phyloP scores from a whole-genome alignment of 2,888 invertebrate species.

The Leucophora obtusa region DNA sequence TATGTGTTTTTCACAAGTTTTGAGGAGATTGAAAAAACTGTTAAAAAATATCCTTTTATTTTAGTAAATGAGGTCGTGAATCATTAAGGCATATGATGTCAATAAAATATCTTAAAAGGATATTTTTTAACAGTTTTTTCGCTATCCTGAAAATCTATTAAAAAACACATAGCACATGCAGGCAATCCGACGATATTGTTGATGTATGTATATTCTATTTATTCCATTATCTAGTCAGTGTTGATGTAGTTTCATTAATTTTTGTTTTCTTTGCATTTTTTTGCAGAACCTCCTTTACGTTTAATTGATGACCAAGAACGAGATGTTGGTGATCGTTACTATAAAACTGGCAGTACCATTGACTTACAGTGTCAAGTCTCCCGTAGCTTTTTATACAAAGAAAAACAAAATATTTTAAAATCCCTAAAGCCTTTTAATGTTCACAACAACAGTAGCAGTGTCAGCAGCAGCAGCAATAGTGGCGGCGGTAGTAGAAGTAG shows the following conservation, averaged over 20 bases:
- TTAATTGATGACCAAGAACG: slow-evolving; percentile 86
- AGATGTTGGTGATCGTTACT: slow-evolving; percentile 85
- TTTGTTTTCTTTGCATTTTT: slow-evolving; percentile 11
- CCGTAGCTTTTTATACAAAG: slow-evolving; percentile 78
- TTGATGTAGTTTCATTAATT: background rate
- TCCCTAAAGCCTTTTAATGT: slow-evolving; percentile 65
- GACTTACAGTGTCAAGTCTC: slow-evolving; percentile 83
- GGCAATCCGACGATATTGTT: background rate
- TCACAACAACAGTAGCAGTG: slow-evolving; percentile 32
- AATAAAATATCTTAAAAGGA: too few relatives aligned
- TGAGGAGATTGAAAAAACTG: too few relatives aligned
- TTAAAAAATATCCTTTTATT: too few relatives aligned
- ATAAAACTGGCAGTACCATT: slow-evolving; percentile 86
- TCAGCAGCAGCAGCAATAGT: slow-evolving; percentile 20
- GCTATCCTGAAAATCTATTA: too few relatives aligned
- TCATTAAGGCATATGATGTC: too few relatives aligned
- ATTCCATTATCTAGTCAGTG: background rate
- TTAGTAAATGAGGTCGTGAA: too few relatives aligned
- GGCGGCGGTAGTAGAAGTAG: background rate
- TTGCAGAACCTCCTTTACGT: slow-evolving; percentile 84
- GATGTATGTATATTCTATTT: background rate
- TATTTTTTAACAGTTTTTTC: too few relatives aligned
- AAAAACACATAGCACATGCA: too few relatives aligned
- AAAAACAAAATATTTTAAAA: slow-evolving; percentile 70
- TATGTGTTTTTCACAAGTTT: too few relatives aligned